Percentiles rank a stretch among this genome's conserved stretches.
phyloP scores from a whole-genome alignment of 2,888 invertebrate genomes.

The Acanthopleura granulata region DNA sequence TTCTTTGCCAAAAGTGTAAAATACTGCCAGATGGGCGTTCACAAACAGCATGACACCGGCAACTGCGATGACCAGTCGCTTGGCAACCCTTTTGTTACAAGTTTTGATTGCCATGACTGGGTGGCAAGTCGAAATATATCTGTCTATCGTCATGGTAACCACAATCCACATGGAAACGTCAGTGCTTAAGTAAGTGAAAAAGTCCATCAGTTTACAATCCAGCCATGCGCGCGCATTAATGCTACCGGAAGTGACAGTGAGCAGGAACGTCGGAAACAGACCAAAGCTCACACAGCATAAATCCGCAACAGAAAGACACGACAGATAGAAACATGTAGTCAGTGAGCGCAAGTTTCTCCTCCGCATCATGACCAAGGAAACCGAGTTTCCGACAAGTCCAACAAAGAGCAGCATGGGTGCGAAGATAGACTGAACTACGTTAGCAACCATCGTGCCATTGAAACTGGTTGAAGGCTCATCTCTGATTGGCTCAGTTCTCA shows the following conservation, averaged over 20 bases:
- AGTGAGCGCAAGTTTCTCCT: neutral
- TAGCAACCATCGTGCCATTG: neutral
- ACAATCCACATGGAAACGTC: constrained; percentile 14
- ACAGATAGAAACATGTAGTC: constrained; percentile 7
- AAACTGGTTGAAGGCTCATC: neutral
- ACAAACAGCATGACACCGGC: neutral
- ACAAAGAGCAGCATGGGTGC: neutral
- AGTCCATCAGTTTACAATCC: constrained; percentile 15
- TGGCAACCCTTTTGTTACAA: constrained; percentile 21
- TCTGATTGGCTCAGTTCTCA: neutral
- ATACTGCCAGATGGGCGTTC: neutral
- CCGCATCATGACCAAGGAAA: neutral
- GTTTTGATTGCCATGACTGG: neutral
- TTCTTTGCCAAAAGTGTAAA: neutral
- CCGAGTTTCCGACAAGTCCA: neutral
- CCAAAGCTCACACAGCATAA: constrained; percentile 9
- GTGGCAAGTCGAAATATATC: constrained; percentile 18
- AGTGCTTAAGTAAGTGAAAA: neutral
- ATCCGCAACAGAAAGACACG: constrained; percentile 8
- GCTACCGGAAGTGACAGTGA: neutral
- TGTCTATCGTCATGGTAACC: constrained; percentile 17
- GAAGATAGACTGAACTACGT: neutral
- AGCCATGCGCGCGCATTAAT: constrained; percentile 10
- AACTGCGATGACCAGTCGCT: neutral
- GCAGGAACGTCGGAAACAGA: constrained; percentile 4